Conservation (phyloP, 2,113 vertebrate genomes). For the Dasyurus viverrinus region DNA sequence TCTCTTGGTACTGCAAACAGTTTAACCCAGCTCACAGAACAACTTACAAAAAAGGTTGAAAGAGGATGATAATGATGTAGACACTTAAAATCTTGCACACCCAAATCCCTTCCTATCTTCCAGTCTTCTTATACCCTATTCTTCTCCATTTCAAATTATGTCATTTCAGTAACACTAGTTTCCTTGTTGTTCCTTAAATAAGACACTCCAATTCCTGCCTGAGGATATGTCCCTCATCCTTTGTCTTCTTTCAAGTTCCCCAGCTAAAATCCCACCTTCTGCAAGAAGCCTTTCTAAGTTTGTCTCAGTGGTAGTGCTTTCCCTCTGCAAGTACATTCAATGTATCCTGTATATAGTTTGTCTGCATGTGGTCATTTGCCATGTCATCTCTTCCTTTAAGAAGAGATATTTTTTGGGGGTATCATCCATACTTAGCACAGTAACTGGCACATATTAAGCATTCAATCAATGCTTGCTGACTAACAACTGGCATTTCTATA, state of each 20-base stretch:
- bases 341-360: neutral
- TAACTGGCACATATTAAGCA: neutral
- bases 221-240: neutral
- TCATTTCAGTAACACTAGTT: neutral
- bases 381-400: neutral
- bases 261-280: neutral
- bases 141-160: neutral
- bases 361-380: neutral
- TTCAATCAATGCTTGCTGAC: neutral
- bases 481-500: neutral
- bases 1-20: neutral
- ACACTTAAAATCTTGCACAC: neutral
- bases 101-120: neutral
- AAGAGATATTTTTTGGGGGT: no score
- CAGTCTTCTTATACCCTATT: neutral
- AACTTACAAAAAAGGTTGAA: neutral
- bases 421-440: neutral
- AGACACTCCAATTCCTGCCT: neutral
- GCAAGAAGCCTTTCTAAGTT: neutral
- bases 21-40: neutral
- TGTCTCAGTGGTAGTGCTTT: neutral
- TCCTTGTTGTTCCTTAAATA: neutral
- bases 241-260: neutral
- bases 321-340: neutral
- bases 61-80: neutral